Evolutionary conservation across 37 sponge, comb jelly and placozoan genomes (phyloP), one percentile per base, ranked within the genome.

Genomic region (Haliclona indistincta): DNA sequence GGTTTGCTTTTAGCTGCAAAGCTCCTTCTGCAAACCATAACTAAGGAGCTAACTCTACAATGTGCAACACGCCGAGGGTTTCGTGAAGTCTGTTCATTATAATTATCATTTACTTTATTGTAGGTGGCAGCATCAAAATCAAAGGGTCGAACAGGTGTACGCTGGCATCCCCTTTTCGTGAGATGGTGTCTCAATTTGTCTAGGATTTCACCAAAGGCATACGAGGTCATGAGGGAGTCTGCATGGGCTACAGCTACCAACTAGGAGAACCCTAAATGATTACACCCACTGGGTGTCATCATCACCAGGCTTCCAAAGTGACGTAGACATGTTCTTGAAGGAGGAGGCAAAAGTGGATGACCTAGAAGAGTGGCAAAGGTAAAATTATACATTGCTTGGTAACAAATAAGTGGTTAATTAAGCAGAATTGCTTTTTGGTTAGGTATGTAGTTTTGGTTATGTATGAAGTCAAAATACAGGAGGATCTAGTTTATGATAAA

Each of bases 181-280:
- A 52, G 43, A 28, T 73, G 74, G 74, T 73, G 74, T 32, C 43
- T 73, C 3, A 52, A 73, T 40, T 36, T 73, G 5, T 10, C 45
- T 10, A 7, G 30, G n/a, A 15, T 73, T 19, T 73, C 74, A 54
- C 32, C 44, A 35, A 10, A 49, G 8, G 74, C 74, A 25, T 73
- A 55, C 25, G 33, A 73, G 6, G 37, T 53, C 4, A 17, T 73
- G 30, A 10, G 74, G 39, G 11, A 10, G 23, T 40, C 44, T 53
- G 6, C 29, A 58, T 58, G 74, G 56, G 39, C 0, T 86, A 2
- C 32, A 32, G 5, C 58, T 86, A 25, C 81, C 80, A 2, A 71
- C 79, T 39, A 67, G 78, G 36, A 36, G 86, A 23, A 85, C 86
- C 5, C 61, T 85, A 4, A 38, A 73, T 3, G 86, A 85, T n/a